Evolutionary conservation across 2,797 vertebrate species (phyloP), one percentile per base, ranked within the genome.

Genomic region (Cyclopterus lumpus): DNA sequence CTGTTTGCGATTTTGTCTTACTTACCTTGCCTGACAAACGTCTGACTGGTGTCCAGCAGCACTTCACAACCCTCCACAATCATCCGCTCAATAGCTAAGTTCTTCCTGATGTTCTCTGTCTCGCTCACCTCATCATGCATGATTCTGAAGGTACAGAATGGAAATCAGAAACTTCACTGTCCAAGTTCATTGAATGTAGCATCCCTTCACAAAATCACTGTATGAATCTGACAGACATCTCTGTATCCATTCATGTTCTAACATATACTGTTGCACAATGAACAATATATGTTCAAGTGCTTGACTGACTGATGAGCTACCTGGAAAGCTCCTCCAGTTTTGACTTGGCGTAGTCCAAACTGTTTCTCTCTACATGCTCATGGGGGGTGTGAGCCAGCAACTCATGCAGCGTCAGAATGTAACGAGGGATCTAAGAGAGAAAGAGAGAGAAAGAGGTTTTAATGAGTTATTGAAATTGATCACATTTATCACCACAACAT

Each of bases 91-190:
- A 99, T 99, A 0, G 98, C 97, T 70, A 99, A 89, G 80, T 99
- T 99, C 83, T 99, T 99, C 24, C 98, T 94, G 73, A 99, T 99
- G 75, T 99, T 99, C 87, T 99, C 98, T 0, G 98, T 99, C 92
- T 99, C 98, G 0, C 98, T 99, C 49, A 99, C 98, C 80, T 99
- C 98, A 0, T 99, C 98, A 0, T 99, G 98, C 97, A 99, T 99
- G 80, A 99, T 97, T 93, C 98, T 99, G 83, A 3, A 80, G 68
- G 30, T 8, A 59, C 22, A 73, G 14, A 69, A 42, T 8, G 3
- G 67, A 32, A 53, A 44, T 59, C 53, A 58, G 15, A 2, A 16
- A 10, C 5, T 51, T 62, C 24, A 40, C 28, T 11, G 8, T 11
- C 60, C 18, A 70, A 67, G 4, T 18, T 55, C 1, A 16, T 16